Percentiles rank a stretch among this genome's conserved stretches.
Conservation (phyloP, 2,797 vertebrate genomes). For the Pseudomugil gertrudae region DNA sequence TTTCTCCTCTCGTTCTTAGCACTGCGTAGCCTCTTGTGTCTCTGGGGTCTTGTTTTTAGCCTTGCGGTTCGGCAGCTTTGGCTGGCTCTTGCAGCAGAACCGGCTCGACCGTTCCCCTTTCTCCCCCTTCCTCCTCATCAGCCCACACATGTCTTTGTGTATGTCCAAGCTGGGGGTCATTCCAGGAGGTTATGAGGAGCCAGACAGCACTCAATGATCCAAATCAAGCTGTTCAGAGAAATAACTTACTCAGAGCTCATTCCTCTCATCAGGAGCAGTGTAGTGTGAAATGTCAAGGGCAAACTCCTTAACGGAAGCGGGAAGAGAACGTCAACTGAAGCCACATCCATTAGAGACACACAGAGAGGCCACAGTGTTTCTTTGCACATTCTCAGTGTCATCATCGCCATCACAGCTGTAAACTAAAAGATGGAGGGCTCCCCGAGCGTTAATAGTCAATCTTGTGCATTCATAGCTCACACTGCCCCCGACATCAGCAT, state of each 20-base stretch:
- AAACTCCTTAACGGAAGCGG: slow-evolving; percentile 50
- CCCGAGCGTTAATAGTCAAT: slow-evolving; percentile 27
- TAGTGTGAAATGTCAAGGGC: slow-evolving; percentile 67
- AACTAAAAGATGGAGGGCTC: slow-evolving; percentile 52
- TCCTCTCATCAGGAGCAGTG: slow-evolving; percentile 57
- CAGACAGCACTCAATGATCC: slow-evolving; percentile 66
- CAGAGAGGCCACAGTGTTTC: slow-evolving; percentile 47
- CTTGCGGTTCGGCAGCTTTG: slow-evolving; percentile 69
- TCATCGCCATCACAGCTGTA: slow-evolving; percentile 44
- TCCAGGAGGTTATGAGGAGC: slow-evolving; percentile 62
- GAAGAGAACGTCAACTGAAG: slow-evolving; percentile 48
- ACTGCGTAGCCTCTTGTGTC: slow-evolving; percentile 54
- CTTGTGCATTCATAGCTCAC: slow-evolving; percentile 29
- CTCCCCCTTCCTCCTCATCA: slow-evolving; percentile 13
- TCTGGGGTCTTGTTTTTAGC: slow-evolving; percentile 73
- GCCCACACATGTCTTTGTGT: slow-evolving; percentile 59
- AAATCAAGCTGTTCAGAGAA: slow-evolving; percentile 65
- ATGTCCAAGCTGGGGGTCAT: slow-evolving; percentile 63
- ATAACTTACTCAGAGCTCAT: slow-evolving; percentile 62
- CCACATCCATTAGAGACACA: slow-evolving; percentile 48
- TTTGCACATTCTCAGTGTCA: slow-evolving; percentile 47
- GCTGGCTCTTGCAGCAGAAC: slow-evolving; percentile 48
- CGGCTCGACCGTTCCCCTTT: slow-evolving; percentile 16
- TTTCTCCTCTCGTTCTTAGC: slow-evolving; percentile 38
- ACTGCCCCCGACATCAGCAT: slow-evolving; percentile 47